Conservation (phyloP, 2,797 vertebrate species). For the Helarctos malayanus region DNA sequence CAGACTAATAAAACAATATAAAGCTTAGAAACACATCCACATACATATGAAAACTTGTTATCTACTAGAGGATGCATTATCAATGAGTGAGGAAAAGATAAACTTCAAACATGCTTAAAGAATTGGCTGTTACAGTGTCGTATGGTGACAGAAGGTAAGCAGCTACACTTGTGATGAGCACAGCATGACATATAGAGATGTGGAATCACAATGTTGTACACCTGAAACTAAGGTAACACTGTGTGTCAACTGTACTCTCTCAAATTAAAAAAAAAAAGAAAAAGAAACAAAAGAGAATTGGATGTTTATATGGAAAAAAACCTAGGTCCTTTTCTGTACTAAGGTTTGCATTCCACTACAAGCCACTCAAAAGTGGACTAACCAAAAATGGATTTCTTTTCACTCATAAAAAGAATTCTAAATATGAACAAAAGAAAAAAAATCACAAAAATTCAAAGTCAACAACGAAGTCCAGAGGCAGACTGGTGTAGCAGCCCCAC, state of each 20-base stretch:
- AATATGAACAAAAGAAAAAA: neutral
- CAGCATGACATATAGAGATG: neutral
- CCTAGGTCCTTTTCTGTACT: neutral
- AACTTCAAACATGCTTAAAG: neutral
- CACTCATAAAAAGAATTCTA: neutral
- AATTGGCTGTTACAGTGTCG: neutral
- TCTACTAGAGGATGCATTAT: neutral
- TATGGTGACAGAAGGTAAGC: neutral
- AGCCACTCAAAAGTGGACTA: neutral
- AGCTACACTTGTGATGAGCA: neutral
- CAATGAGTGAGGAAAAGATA: neutral
- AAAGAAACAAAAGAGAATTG: neutral
- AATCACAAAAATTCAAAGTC: neutral
- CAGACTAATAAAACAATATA: neutral
- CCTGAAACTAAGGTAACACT: neutral
- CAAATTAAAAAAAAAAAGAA: neutral
- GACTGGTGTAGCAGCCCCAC: neutral
- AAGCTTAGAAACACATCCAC: neutral
- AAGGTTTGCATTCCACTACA: neutral
- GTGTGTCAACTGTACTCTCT: neutral
- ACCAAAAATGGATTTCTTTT: conserved; percentile 26
- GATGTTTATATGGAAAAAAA: neutral
- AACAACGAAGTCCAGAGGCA: neutral
- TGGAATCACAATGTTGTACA: neutral
- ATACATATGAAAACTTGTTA: neutral